These are phyloP conservation scores for Aphidius gifuensis DNA, from an alignment of 1,140 invertebrate genomes.

Conservation along the genomic window DNA sequence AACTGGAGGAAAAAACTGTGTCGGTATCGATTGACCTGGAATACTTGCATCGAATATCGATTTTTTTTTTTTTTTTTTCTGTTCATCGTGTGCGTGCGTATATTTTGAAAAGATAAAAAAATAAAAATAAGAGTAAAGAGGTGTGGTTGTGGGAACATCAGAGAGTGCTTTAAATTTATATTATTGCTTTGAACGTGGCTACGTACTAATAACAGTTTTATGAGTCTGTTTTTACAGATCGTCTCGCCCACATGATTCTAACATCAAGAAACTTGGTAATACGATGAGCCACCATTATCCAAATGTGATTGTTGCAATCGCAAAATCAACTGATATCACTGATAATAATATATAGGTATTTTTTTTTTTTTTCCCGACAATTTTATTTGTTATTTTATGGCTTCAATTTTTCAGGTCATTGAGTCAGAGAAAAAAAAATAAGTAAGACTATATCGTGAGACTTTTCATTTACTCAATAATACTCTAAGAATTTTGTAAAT, in stretches of 20 bases:
- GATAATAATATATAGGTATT: too few species aligned
- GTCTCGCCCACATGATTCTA: slow-evolving; percentile 34
- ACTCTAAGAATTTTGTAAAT: too few species aligned
- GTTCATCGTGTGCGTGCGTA: not conserved
- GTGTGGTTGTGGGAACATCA: slow-evolving; percentile 8
- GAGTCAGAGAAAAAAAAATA: too few species aligned
- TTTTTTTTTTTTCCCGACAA: too few species aligned
- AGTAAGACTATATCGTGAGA: too few species aligned
- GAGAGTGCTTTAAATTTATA: slow-evolving; percentile 42
- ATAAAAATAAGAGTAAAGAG: not conserved
- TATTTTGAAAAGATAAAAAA: not conserved
- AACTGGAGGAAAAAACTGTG: slow-evolving; percentile 2
- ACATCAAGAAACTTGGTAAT: not conserved
- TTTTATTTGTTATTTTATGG: too few species aligned
- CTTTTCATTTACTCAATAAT: too few species aligned
- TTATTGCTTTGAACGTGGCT: slow-evolving; percentile 38
- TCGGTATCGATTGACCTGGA: slow-evolving; percentile 19
- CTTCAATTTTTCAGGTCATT: too few species aligned
- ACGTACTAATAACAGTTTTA: slow-evolving; percentile 42
- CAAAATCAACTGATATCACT: too few species aligned
- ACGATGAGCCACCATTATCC: not conserved
- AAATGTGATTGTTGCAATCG: slow-evolving; percentile 5
- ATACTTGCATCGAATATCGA: slow-evolving; percentile 20
- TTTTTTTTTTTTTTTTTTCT: slow-evolving; percentile 2
- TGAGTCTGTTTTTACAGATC: slow-evolving; percentile 32